Evolutionary conservation across 2,113 vertebrate genomes (phyloP).

Genomic region (Albula glossodonta): DNA sequence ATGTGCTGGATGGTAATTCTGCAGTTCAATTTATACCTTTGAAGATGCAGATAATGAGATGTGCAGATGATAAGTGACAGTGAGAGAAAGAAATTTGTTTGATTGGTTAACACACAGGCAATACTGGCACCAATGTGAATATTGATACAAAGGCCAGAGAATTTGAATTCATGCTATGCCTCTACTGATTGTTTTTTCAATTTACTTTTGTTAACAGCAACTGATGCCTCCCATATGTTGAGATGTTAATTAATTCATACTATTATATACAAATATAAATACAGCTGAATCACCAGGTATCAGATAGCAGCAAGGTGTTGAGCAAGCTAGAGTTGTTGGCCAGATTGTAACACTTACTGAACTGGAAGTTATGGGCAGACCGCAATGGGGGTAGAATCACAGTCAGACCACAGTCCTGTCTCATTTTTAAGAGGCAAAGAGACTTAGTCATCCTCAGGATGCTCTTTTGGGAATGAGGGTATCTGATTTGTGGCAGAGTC

Average conservation of each 20-base stretch:
- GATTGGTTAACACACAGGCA: not conserved
- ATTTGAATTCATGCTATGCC: not conserved
- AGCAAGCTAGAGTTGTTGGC: not conserved
- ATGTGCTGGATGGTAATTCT: not conserved
- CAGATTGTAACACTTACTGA: not conserved
- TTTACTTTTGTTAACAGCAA: not conserved
- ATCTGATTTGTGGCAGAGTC: not conserved
- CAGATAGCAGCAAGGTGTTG: not conserved
- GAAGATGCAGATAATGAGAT: not conserved
- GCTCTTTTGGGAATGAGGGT: no score
- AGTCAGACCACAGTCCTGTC: no score
- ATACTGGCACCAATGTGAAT: not conserved
- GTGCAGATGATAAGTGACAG: not conserved
- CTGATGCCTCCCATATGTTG: not conserved
- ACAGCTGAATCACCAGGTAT: not conserved
- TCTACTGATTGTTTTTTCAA: not conserved
- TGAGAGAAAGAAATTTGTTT: not conserved
- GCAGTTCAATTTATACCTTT: not conserved
- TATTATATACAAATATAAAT: not conserved
- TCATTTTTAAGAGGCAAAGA: not conserved
- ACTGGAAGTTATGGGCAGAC: not conserved
- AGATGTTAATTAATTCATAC: not conserved
- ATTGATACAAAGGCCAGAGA: not conserved
- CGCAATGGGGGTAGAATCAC: not conserved
- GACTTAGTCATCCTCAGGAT: not conserved